Base-by-base conservation (phyloP, 2,113 vertebrate genomes). In the Psittacara wagleri region DNA sequence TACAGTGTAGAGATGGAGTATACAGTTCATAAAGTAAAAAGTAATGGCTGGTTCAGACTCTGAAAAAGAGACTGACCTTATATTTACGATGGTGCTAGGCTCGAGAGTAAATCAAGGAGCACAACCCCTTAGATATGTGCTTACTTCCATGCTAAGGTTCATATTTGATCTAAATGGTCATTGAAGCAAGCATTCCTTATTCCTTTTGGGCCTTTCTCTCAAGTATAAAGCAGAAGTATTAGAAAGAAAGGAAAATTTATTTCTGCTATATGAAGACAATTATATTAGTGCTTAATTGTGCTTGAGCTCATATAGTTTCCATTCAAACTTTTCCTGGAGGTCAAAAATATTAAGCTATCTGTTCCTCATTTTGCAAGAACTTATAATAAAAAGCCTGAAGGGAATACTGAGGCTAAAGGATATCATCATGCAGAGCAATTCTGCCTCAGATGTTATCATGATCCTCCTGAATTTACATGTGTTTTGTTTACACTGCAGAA, bases 31-130 rank as follows among this genome's bases (percentile, higher is more conserved):
- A 91, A 96, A 93, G 49, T 59, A 86, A 89, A 84, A 95, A 69
- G 27, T 86, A 81, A 73, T 69, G 49, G 44, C 43, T 90, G 25
- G 2, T 68, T 90, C 61, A 96, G 77, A 75, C 44, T 79, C 39
- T 69, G 91, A 90, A 90, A 93, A 86, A 86, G 69, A n/a, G 57
- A 33, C 57, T 78, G 81, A 75, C 81, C 83, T 95, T 93, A 81
- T 93, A 68, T 92, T 96, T 94, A 84, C 84, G 80, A 64, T 44
- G 68, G 39, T 55, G 16, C 18, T 68, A 68, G 39, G 41, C 55
- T 74, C 74, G 43, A 52, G 66, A 92, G 90, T 86, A 94, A 90
- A 86, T 88, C 73, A 90, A 82, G 81, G 64, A 88, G 46, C 55
- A 61, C 17, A 79, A 31, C 91, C 66, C 73, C 81, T 92, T 92